Percentiles rank a stretch among this genome's conserved stretches.
phyloP scores from a whole-genome alignment of 2,797 vertebrate species.

The Mionectes olivaceus region DNA sequence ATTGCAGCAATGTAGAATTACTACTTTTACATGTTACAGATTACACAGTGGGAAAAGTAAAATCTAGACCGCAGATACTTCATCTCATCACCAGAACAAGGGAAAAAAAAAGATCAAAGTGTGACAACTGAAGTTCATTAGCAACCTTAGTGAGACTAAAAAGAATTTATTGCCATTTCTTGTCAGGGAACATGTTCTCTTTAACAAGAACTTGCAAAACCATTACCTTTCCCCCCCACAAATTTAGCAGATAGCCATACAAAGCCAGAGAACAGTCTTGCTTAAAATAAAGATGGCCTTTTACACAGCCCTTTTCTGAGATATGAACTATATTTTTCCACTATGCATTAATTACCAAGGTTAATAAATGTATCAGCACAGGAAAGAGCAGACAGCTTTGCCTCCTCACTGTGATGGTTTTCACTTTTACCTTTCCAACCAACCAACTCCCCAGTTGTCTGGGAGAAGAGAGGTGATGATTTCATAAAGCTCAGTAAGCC shows the following conservation, averaged over 20 bases:
- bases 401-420: not conserved
- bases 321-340: not conserved
- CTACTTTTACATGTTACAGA: not conserved
- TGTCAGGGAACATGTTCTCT: not conserved
- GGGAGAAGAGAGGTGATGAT: not conserved
- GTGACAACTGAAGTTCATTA: not conserved
- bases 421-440: not conserved
- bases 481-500: not conserved
- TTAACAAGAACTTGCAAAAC: not conserved
- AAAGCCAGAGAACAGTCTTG: not conserved
- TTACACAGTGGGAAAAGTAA: not conserved
- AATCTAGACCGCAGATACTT: not conserved
- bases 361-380: not conserved
- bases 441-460: not conserved
- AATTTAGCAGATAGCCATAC: not conserved
- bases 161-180: not conserved
- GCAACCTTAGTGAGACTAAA: not conserved
- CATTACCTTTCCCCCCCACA: fast-evolving
- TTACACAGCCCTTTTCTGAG: not conserved
- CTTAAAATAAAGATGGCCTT: not conserved
- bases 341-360: not conserved
- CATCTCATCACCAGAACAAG: not conserved
- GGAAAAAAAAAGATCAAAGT: not conserved
- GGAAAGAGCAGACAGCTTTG: not conserved
- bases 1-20: not conserved